These are phyloP conservation scores for Tyto alba DNA, from an alignment of 2,113 vertebrate genomes.

Conservation along the genomic window DNA sequence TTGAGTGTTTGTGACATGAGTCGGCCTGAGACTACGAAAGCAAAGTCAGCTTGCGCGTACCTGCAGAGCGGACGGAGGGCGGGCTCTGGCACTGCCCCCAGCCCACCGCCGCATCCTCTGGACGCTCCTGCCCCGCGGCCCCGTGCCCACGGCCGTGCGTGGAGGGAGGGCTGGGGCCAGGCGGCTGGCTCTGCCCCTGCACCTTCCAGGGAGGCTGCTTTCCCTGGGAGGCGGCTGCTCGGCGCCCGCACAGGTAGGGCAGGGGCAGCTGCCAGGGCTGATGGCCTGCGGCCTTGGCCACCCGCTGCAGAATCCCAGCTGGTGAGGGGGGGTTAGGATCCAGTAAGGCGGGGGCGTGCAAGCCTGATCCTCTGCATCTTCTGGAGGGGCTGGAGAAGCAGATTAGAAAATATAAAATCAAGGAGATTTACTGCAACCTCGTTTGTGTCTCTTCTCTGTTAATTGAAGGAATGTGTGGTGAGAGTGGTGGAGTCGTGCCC, in stretches of 20 bases:
- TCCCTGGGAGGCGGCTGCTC: background rate
- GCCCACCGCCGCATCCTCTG: fast-evolving
- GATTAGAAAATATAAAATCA: background rate
- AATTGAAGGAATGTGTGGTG: background rate
- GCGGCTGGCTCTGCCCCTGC: fast-evolving
- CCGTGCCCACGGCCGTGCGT: fast-evolving
- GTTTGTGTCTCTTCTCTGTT: background rate
- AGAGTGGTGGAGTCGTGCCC: background rate
- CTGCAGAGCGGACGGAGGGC: background rate
- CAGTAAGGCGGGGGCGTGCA: background rate
- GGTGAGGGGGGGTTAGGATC: background rate
- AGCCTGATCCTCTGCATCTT: background rate
- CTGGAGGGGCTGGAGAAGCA: background rate
- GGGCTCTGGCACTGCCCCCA: background rate
- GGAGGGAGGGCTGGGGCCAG: background rate
- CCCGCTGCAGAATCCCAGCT: background rate
- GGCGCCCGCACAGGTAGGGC: fast-evolving
- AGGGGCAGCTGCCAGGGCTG: background rate
- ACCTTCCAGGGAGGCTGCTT: background rate
- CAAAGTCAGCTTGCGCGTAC: background rate
- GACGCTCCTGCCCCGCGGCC: background rate
- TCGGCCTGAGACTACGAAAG: background rate
- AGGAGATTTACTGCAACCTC: background rate
- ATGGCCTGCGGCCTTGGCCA: background rate
- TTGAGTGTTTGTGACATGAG: background rate